Percentiles rank a stretch among this genome's conserved stretches.
Conservation (phyloP, 64 coral and sea anemone species). For the Montipora foliosa region DNA sequence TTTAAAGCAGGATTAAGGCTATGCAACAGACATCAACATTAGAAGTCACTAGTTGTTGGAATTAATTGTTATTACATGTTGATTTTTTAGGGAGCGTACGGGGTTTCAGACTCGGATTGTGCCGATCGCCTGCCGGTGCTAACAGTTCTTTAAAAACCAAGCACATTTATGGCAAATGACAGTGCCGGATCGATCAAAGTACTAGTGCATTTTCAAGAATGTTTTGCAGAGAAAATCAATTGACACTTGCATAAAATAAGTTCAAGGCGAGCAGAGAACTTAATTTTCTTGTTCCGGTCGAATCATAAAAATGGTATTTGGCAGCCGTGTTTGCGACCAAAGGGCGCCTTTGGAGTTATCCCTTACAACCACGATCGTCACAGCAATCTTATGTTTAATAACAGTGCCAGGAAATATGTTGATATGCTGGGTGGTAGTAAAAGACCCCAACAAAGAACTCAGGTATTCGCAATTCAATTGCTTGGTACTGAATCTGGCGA, state of each 20-base stretch:
- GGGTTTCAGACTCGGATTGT: too few relatives aligned
- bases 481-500: constrained; percentile 53
- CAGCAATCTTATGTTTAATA: constrained; percentile 38
- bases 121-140: too few relatives aligned
- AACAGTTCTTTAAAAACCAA: too few relatives aligned
- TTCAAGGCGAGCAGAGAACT: not conserved
- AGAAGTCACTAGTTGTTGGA: too few relatives aligned
- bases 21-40: not conserved
- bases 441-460: constrained; percentile 68
- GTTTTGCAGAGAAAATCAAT: not conserved
- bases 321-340: constrained; percentile 16
- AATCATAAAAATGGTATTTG: not conserved
- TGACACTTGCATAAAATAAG: not conserved
- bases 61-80: not conserved
- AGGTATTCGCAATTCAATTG: constrained; percentile 53
- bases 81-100: not conserved
- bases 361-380: constrained; percentile 12
- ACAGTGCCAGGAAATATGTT: constrained; percentile 61
- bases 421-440: constrained; percentile 51
- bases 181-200: too few relatives aligned
- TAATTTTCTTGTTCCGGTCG: not conserved
- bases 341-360: constrained; percentile 52
- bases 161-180: too few relatives aligned
- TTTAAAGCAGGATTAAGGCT: not conserved
- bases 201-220: not conserved